A percentile compares a stretch with the other conserved stretches of the same genome.
phyloP scores from a whole-genome alignment of 2,888 invertebrate genomes.

The Plebejus anna region DNA sequence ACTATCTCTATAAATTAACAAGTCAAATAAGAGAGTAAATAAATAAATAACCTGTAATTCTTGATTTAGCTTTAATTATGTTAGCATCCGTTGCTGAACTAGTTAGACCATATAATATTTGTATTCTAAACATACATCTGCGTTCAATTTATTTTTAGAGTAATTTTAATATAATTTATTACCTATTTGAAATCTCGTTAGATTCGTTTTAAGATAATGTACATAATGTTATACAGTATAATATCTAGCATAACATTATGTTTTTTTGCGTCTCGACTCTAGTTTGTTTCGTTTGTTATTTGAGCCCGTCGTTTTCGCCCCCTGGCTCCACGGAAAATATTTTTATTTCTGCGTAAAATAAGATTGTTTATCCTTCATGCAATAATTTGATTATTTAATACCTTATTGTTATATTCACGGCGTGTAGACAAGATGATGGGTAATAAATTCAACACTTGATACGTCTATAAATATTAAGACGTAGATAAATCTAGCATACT shows the following conservation, averaged over 20 bases:
- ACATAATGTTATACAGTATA: too few relatives aligned
- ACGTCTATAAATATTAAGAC: conserved; percentile 1
- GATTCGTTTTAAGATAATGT: background rate
- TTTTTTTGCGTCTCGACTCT: background rate
- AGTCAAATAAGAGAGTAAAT: background rate
- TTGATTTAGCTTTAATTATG: background rate
- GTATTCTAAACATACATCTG: background rate
- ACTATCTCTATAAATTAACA: background rate
- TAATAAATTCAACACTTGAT: background rate
- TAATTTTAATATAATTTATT: background rate
- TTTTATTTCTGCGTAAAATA: too few relatives aligned
- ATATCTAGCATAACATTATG: background rate
- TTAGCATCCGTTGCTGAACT: background rate
- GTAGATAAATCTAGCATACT: background rate
- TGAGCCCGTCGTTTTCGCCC: too few relatives aligned
- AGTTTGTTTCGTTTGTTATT: too few relatives aligned
- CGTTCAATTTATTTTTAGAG: background rate
- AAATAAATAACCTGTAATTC: background rate
- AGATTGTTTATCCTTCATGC: too few relatives aligned
- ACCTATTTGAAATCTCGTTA: background rate
- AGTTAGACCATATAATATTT: background rate
- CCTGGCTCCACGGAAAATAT: too few relatives aligned
- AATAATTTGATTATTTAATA: conserved; percentile 2
- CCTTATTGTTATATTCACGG: background rate
- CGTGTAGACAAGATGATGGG: background rate